Base-by-base conservation (phyloP, 2,888 invertebrate species). In the Spisula subtruncata region DNA sequence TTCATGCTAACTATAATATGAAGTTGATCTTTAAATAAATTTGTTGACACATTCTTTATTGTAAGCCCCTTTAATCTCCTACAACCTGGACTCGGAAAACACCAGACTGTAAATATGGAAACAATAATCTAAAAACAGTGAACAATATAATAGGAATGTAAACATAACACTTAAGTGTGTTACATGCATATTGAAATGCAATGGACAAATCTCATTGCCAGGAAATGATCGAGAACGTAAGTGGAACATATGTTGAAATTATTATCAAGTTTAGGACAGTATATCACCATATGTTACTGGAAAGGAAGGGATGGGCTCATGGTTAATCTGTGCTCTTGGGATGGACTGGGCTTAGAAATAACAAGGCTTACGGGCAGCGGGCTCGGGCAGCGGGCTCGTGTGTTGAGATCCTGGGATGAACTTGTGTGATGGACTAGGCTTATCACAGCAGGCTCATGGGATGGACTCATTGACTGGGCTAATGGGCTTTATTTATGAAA, bases 21-120 rank as follows among this genome's bases (percentile, higher is more conserved):
- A 75, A 85, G 51, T 79, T 80, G 41, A 85, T 85, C 85, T 75
- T 79, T 80, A 85, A 85, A 80, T 56, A 81, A 66, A 81, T 66
- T 18, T 86, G 66, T 86, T 86, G 60, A 81, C 86, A 81, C 48
- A 66, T 81, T 60, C 51, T 46, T 86, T 46, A 60, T 66, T 6
- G 20, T 56, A 85, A 80, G 80, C 85, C 54, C 29, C 25, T 71
- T 32, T 79, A 84, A 84, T 48, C 79, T n/a, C 2, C 20, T 35
- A 41, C 79, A 80, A 80, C 56, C 12, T 20, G 25, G 85, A 56
- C 79, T 25, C 6, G 41, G 85, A 85, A 85, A 85, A 85, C 51
- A 54, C 35, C 8, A 80, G n/a, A 18, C 32, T 14, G 35, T 35
- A 75, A 75, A 75, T 35, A 75, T 35, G 32, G 35, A 32, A 75